A percentile compares a stretch with the other conserved stretches of the same genome.
phyloP scores from a whole-genome alignment of 2,888 invertebrate genomes.

The Drosophila pseudotalamancana region DNA sequence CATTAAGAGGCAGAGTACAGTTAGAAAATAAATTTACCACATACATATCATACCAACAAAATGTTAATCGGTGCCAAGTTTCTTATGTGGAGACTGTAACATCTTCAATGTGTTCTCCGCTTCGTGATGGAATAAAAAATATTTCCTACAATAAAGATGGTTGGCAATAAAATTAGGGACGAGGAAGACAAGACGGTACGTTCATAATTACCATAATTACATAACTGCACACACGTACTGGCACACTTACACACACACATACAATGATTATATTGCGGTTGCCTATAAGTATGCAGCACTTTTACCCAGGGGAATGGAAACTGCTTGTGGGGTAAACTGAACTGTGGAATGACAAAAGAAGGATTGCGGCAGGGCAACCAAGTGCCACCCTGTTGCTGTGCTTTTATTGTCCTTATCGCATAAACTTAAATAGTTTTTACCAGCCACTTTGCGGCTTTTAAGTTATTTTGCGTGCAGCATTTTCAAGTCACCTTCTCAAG shows the following conservation, averaged over 20 bases:
- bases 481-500: conserved; percentile 46
- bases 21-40: too few species aligned
- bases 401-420: conserved; percentile 77
- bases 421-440: conserved; percentile 78
- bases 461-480: conserved; percentile 77
- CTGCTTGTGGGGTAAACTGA: neutral
- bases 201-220: conserved; percentile 79
- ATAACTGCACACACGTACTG: conserved; percentile 59
- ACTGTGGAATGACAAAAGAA: neutral
- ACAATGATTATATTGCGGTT: conserved; percentile 51
- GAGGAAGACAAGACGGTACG: conserved; percentile 53
- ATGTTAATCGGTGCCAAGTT: neutral
- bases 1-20: too few species aligned
- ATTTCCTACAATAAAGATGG: conserved; percentile 36
- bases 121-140: conserved; percentile 18
- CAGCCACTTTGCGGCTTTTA: conserved; percentile 80
- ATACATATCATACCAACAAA: neutral
- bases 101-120: neutral
- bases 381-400: conserved; percentile 44
- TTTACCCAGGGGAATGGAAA: conserved; percentile 10
- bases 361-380: neutral
- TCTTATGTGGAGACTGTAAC: too few species aligned
- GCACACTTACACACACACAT: conserved; percentile 1
- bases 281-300: conserved; percentile 74
- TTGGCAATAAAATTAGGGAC: conserved; percentile 45